Conservation (phyloP, 2,888 invertebrate species). For the Limenitis camilla region DNA sequence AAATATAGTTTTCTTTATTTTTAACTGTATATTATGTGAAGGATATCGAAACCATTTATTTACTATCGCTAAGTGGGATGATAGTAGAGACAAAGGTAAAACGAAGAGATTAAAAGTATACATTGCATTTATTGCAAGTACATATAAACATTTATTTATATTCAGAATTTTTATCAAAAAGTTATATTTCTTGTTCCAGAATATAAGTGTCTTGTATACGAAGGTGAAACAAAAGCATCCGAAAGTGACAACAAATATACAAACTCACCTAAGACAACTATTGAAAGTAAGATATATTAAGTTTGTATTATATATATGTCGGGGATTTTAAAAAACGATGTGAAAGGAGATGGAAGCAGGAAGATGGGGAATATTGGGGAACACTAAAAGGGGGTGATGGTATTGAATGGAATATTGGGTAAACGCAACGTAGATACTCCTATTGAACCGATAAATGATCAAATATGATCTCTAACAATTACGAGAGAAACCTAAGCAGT, state of each 20-base stretch:
- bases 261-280: neutral
- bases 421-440: too few relatives aligned
- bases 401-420: too few relatives aligned
- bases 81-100: conserved; percentile 10
- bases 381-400: too few relatives aligned
- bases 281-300: too few relatives aligned
- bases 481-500: too few relatives aligned
- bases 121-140: neutral
- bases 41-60: conserved; percentile 27
- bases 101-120: neutral
- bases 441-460: too few relatives aligned
- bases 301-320: too few relatives aligned
- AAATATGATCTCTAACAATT: too few relatives aligned
- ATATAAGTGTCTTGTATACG: conserved; percentile 12
- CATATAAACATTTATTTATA: neutral
- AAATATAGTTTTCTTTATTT: conserved; percentile 8
- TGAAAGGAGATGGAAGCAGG: too few relatives aligned
- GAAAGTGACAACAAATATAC: neutral
- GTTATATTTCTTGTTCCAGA: conserved; percentile 3
- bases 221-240: neutral
- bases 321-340: too few relatives aligned
- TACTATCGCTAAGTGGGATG: conserved; percentile 14
- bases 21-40: conserved; percentile 10
- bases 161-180: neutral
- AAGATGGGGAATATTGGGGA: too few relatives aligned